These are phyloP conservation scores for Brienomyrus brachyistius DNA, from an alignment of 2,113 vertebrate genomes.

Conservation along the genomic window DNA sequence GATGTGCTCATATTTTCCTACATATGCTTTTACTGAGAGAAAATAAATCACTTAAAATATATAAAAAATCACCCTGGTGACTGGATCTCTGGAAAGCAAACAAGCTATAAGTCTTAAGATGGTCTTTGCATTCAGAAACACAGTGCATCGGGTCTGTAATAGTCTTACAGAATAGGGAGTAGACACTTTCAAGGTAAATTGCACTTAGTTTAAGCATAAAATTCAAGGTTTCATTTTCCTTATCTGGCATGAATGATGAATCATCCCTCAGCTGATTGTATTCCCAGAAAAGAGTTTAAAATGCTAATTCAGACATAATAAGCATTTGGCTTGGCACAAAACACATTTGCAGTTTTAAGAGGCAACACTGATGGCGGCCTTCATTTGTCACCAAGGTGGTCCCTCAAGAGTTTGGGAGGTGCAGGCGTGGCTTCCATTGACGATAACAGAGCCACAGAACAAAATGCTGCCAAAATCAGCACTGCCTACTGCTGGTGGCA, in stretches of 20 bases:
- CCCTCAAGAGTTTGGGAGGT: background rate
- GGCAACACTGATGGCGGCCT: background rate
- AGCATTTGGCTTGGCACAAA: background rate
- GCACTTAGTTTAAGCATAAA: background rate
- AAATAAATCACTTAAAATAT: background rate
- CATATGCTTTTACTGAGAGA: background rate
- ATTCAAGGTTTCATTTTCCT: slow-evolving; percentile 10
- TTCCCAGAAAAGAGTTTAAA: background rate
- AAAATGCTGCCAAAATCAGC: background rate
- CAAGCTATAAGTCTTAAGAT: background rate
- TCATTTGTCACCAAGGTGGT: background rate
- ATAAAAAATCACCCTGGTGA: background rate
- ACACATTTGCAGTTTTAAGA: background rate
- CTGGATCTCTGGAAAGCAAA: background rate
- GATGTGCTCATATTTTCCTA: background rate
- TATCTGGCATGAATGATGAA: slow-evolving; percentile 5
- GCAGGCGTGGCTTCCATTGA: background rate
- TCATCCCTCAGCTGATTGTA: background rate
- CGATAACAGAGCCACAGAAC: background rate
- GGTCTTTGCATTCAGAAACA: background rate
- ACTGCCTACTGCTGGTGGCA: background rate
- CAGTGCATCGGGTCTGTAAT: background rate
- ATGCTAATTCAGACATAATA: background rate
- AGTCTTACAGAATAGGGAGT: background rate
- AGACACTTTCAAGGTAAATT: background rate